These are phyloP conservation scores for Erebia ligea DNA, from an alignment of 2,888 invertebrate genomes.

Conservation along the genomic window DNA sequence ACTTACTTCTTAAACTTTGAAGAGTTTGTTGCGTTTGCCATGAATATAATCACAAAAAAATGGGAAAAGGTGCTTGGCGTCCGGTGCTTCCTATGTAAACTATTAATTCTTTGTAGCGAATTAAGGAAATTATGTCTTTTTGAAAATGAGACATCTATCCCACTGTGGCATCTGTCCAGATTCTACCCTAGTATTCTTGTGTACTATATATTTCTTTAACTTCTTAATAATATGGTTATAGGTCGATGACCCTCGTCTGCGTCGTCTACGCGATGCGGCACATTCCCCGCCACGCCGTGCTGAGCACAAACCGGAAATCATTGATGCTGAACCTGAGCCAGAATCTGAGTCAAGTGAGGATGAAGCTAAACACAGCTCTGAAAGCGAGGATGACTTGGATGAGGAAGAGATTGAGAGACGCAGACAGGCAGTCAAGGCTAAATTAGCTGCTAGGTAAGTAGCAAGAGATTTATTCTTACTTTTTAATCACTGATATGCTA, in stretches of 20 bases:
- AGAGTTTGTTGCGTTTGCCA: too few relatives aligned
- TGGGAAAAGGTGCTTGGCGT: too few relatives aligned
- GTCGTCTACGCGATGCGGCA: constrained; percentile 84
- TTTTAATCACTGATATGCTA: not conserved
- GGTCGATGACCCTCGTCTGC: constrained; percentile 92
- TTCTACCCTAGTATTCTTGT: too few relatives aligned
- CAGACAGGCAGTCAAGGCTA: constrained; percentile 82
- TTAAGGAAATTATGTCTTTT: too few relatives aligned
- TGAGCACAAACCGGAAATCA: constrained; percentile 81
- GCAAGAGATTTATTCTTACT: not conserved
- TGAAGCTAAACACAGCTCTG: constrained; percentile 75
- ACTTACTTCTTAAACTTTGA: too few relatives aligned
- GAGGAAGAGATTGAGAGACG: constrained; percentile 93
- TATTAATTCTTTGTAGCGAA: too few relatives aligned
- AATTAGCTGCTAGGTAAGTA: constrained; percentile 70
- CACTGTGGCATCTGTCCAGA: too few relatives aligned
- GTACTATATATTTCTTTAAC: too few relatives aligned
- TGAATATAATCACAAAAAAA: too few relatives aligned
- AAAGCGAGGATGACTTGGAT: constrained; percentile 92
- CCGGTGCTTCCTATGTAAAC: too few relatives aligned
- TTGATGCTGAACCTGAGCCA: constrained; percentile 71
- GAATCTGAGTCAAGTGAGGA: constrained; percentile 75
- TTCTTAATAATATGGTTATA: constrained; percentile 46
- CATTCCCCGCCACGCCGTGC: constrained; percentile 80
- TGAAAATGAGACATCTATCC: too few relatives aligned